phyloP scores from a whole-genome alignment of 2,113 vertebrate species.

The Puntigrus tetrazona region DNA sequence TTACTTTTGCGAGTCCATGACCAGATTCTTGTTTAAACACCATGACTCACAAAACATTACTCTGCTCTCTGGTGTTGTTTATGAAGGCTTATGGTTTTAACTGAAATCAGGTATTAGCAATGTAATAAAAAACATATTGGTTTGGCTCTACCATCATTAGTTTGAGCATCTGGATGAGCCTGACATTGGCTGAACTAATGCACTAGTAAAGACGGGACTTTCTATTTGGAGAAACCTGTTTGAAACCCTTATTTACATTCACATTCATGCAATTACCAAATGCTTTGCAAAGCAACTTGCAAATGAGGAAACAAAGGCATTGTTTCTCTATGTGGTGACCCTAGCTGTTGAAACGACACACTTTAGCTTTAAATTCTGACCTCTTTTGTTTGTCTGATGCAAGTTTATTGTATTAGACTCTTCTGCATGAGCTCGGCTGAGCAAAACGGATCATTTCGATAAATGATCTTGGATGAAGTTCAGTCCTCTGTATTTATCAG shows the following conservation, averaged over 20 bases:
- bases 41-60: background rate
- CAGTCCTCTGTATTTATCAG: slow-evolving; percentile 25
- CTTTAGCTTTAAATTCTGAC: background rate
- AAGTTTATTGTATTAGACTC: background rate
- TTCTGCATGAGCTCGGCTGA: background rate
- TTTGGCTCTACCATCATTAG: too few relatives aligned
- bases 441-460: slow-evolving; percentile 11
- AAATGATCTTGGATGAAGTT: background rate
- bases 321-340: background rate
- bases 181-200: background rate
- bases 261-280: too few relatives aligned
- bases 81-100: background rate
- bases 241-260: background rate
- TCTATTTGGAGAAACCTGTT: background rate
- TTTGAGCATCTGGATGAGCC: background rate
- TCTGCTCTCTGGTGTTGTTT: background rate
- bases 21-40: background rate
- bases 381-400: slow-evolving; percentile 4
- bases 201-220: background rate
- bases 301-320: background rate
- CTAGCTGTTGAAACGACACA: background rate
- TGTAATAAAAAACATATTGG: too few relatives aligned
- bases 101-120: background rate
- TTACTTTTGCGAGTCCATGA: background rate
- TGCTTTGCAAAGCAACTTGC: background rate